A percentile compares a stretch with the other conserved stretches of the same genome.
These are phyloP conservation scores for Bombus haemorrhoidalis DNA, from an alignment of 1,140 invertebrate genomes.

Conservation along the genomic window DNA sequence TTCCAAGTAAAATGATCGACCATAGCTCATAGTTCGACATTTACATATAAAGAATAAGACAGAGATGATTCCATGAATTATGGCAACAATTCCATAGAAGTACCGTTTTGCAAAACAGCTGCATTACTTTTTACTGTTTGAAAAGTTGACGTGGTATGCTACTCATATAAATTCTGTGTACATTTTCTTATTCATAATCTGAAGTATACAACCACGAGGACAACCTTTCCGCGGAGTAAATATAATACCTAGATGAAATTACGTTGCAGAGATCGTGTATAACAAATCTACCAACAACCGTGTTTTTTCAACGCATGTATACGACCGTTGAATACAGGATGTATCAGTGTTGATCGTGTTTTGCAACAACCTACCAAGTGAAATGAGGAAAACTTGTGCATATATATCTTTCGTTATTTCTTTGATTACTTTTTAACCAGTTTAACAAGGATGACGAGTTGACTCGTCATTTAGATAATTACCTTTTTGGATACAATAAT, in stretches of 20 bases:
- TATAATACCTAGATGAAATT: conserved; percentile 13
- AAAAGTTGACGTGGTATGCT: background rate
- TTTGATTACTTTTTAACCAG: background rate
- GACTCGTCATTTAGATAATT: background rate
- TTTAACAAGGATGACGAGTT: background rate
- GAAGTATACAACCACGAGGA: background rate
- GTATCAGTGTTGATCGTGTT: background rate
- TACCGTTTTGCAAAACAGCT: background rate
- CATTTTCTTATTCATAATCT: background rate
- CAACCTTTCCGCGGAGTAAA: background rate
- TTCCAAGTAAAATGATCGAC: background rate
- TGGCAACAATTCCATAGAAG: background rate
- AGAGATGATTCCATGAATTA: background rate
- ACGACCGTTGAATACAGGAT: background rate
- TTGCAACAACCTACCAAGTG: background rate
- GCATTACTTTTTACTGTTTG: background rate
- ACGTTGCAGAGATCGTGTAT: background rate
- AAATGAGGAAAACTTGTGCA: background rate
- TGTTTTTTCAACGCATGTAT: background rate
- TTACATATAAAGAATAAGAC: background rate
- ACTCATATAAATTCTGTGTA: no score
- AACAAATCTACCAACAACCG: background rate
- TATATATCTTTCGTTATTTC: background rate
- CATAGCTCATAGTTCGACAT: conserved; percentile 26
- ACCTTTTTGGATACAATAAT: no score